These are phyloP conservation scores for Nesospiza acunhae DNA, from an alignment of 2,113 vertebrate species.

Conservation along the genomic window DNA sequence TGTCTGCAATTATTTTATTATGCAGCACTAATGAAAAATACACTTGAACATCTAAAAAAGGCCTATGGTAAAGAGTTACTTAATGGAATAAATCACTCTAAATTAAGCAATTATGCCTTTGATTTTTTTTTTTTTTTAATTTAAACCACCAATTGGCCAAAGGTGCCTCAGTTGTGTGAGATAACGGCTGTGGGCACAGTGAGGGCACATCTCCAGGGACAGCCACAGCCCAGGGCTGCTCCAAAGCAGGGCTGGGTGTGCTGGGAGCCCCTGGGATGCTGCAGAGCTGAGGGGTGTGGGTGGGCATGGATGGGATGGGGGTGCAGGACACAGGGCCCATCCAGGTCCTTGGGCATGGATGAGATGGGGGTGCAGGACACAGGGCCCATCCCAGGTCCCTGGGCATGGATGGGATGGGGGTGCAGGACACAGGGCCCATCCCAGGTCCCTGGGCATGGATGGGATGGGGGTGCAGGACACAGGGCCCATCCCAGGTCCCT, in stretches of 20 bases:
- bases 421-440: background rate
- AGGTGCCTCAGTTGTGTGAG: background rate
- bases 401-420: too few species aligned
- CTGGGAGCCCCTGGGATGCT: rapidly evolving
- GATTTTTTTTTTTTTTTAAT: background rate
- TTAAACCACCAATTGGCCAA: background rate
- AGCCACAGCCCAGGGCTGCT: background rate
- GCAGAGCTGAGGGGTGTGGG: background rate
- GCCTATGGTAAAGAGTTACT: constrained; percentile 54
- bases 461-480: background rate
- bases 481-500: background rate
- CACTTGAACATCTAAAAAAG: constrained; percentile 58
- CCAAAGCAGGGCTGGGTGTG: background rate
- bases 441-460: too few species aligned
- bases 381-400: background rate
- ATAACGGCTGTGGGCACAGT: background rate
- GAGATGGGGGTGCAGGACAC: background rate
- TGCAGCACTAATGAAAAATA: constrained; percentile 69
- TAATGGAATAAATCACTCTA: constrained; percentile 71
- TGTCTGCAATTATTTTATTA: constrained; percentile 72
- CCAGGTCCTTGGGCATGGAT: too few species aligned
- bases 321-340: background rate
- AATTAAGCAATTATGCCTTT: constrained; percentile 66
- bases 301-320: too few species aligned
- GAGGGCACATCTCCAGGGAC: background rate